Evolutionary conservation across 2,888 invertebrate genomes (phyloP), one percentile per base, ranked within the genome.

Genomic region (Cosmopolites sordidus): DNA sequence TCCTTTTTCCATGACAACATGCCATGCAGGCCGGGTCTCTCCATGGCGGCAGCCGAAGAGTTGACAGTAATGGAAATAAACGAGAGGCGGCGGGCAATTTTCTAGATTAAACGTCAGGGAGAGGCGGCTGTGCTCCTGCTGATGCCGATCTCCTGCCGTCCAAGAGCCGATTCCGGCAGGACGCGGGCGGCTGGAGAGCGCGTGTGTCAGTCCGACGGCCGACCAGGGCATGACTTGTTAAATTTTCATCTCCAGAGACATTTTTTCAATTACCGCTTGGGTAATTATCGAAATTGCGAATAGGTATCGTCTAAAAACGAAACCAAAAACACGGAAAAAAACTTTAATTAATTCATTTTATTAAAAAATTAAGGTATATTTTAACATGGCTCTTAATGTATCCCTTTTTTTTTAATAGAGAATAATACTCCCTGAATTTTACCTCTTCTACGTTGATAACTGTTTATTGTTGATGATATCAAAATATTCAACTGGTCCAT

Each of bases 1-100:
- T 53, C 53, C 57, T 56, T 50, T 40, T 53, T 49, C 52, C 53
- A 52, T 56, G 56, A 56, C 56, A 56, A 53, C 52, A 56, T 53
- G 56, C 49, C 56, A 56, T 44, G 43, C 51, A 29, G 51, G 45
- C 46, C 43, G 46, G 54, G 50, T 47, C 44, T 55, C 22, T 48
- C 52, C 47, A 46, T 54, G 53, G 53, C 53, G 50, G 65, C 69
- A 70, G 53, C 53, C 43, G 73, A 75, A 73, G 74, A 74, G 74
- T 76, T 79, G 80, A 80, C 79, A 78, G 76, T 79, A 79, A 80
- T 79, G 78, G 78, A 80, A 78, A 79, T 76, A 78, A 79, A 80
- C 78, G 79, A 77, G 75, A 75, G 76, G 75, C 74, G 73, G 71
- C 75, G 75, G 76, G 78, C 80, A 80, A 80, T 80, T 80, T 80